Percentiles rank a stretch among this genome's conserved stretches.
Conservation (phyloP, 2,113 vertebrate species). For the Paracyprichromis sp. region DNA sequence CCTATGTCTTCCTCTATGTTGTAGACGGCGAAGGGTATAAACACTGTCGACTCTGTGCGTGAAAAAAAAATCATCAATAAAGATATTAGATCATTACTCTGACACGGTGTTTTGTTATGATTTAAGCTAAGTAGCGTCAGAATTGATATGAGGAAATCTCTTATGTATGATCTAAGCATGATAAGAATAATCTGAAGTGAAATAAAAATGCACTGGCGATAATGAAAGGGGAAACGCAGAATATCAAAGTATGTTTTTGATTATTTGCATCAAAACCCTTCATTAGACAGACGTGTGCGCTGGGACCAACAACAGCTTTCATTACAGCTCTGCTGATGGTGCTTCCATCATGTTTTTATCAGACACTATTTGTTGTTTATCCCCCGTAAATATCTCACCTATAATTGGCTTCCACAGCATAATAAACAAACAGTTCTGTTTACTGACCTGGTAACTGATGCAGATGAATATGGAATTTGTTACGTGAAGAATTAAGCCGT, state of each 20-base stretch:
- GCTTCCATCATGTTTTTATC: slow-evolving; percentile 13
- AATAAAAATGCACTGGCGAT: neutral
- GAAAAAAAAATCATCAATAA: neutral
- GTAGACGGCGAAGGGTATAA: slow-evolving; percentile 81
- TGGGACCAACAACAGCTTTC: neutral
- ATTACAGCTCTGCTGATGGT: neutral
- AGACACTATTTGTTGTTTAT: neutral
- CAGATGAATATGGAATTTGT: neutral
- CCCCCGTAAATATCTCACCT: neutral
- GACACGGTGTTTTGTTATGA: neutral
- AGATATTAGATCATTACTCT: neutral
- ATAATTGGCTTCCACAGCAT: neutral
- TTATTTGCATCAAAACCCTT: neutral
- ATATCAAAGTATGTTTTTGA: neutral
- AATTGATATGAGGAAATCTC: neutral
- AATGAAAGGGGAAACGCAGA: neutral
- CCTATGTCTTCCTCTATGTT: slow-evolving; percentile 84
- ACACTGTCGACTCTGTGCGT: slow-evolving; percentile 84
- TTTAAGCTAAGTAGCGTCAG: neutral
- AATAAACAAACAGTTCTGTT: neutral
- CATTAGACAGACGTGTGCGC: neutral
- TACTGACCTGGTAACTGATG: neutral
- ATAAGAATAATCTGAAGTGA: neutral
- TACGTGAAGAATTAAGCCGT: neutral
- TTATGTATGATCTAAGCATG: neutral